These are phyloP conservation scores for Pipistrellus pygmaeus DNA, from an alignment of 2,797 vertebrate genomes.

Conservation along the genomic window DNA sequence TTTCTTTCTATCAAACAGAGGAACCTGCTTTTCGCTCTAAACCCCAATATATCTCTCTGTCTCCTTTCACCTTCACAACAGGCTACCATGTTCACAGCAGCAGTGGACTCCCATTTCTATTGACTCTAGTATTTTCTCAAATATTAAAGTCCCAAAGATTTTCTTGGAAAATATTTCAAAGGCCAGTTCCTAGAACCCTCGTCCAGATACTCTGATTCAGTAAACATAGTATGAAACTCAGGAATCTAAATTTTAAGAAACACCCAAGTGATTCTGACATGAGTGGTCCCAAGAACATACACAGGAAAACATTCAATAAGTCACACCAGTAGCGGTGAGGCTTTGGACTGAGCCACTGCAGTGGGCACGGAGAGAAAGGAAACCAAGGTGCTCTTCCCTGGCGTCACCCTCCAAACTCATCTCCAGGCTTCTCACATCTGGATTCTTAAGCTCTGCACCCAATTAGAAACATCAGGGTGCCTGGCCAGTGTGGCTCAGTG, in stretches of 20 bases:
- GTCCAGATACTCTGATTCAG: neutral
- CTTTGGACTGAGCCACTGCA: neutral
- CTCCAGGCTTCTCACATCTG: neutral
- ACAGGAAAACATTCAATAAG: neutral
- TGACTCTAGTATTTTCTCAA: neutral
- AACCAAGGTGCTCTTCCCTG: neutral
- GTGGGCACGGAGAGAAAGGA: neutral
- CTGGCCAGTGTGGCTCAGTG: too few relatives aligned
- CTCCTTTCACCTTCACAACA: neutral
- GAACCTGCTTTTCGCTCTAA: neutral
- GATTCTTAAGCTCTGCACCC: conserved; percentile 17
- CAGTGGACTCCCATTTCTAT: neutral
- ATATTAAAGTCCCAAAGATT: neutral
- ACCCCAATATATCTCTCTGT: neutral
- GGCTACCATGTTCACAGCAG: neutral
- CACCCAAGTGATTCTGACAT: neutral
- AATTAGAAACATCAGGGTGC: conserved; percentile 31
- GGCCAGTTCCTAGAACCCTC: neutral
- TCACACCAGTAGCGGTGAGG: neutral
- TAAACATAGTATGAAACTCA: neutral
- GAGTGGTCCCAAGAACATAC: neutral
- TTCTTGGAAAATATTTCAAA: conserved; percentile 12
- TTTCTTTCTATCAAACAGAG: conserved; percentile 20
- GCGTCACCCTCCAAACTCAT: neutral
- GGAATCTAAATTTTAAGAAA: conserved; percentile 47